A percentile compares a stretch with the other conserved stretches of the same genome.
Evolutionary conservation across 2,113 vertebrate genomes (phyloP).

Genomic region (Microtus richardsoni): DNA sequence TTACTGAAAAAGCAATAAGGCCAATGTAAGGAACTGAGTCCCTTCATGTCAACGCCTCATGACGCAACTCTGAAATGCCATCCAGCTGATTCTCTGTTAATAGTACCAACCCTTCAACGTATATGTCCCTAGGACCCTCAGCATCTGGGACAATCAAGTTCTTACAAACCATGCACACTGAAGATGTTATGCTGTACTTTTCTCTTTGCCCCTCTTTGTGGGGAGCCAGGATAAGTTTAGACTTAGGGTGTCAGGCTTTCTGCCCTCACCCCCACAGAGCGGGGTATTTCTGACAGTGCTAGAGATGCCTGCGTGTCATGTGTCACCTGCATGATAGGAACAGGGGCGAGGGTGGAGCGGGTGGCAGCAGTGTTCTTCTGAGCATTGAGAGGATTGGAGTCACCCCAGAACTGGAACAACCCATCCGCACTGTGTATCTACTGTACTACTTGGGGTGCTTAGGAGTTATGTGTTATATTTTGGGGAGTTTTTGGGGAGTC

Average conservation of each 20-base stretch:
- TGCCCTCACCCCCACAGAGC: not conserved
- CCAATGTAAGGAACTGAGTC: not conserved
- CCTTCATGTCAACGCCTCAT: not conserved
- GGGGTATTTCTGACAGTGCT: not conserved
- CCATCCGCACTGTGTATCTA: no score
- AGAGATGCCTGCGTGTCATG: not conserved
- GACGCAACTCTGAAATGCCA: not conserved
- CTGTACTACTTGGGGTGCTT: not conserved
- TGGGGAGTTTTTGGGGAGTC: not conserved
- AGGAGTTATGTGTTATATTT: not conserved
- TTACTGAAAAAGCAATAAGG: not conserved
- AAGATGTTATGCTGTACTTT: not conserved
- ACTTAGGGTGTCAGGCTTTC: conserved; percentile 42
- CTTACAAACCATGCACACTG: not conserved
- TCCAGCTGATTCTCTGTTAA: rapidly evolving
- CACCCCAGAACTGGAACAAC: not conserved
- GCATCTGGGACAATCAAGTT: not conserved
- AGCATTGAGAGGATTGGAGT: not conserved
- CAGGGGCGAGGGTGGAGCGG: not conserved
- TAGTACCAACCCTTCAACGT: not conserved
- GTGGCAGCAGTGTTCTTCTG: not conserved
- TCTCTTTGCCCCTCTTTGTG: not conserved
- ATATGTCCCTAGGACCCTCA: not conserved
- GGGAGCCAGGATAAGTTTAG: conserved; percentile 52
- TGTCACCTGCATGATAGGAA: not conserved